Evolutionary conservation across 2,797 vertebrate genomes (phyloP).

Genomic region (Spheniscus humboldti): DNA sequence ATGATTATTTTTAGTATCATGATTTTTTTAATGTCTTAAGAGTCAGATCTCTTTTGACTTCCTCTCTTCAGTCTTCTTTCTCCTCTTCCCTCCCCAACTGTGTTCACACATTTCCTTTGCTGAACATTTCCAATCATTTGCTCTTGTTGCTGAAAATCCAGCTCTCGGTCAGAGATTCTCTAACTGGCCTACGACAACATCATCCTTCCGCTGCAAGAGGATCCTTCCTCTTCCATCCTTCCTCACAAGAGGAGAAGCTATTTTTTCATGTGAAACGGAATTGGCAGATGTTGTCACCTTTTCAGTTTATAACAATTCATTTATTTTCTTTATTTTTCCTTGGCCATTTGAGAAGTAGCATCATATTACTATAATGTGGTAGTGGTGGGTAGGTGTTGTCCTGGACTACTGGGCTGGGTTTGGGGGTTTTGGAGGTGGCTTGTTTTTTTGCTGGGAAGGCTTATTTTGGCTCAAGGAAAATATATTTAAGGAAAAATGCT

Average conservation of each 20-base stretch:
- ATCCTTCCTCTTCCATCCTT: no score
- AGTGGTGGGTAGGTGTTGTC: background rate
- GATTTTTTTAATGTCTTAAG: background rate
- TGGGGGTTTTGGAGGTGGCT: background rate
- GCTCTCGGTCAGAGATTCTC: background rate
- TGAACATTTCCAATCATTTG: background rate
- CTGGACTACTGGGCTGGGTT: background rate
- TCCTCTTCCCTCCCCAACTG: background rate
- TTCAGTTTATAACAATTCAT: background rate
- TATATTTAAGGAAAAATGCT: background rate
- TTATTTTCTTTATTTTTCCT: background rate
- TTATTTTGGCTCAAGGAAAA: background rate
- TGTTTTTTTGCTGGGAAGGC: background rate
- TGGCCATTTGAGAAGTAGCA: background rate
- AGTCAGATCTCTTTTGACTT: background rate
- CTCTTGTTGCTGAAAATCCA: background rate
- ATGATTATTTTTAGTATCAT: background rate
- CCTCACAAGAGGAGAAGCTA: background rate
- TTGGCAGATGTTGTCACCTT: background rate
- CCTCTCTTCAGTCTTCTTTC: background rate
- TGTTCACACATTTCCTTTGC: background rate
- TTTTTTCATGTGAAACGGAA: background rate
- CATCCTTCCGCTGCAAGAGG: background rate
- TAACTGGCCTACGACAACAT: background rate
- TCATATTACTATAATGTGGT: background rate